These are phyloP conservation scores for Parthenolecanium corni DNA, from an alignment of 2,888 invertebrate genomes.

Conservation along the genomic window DNA sequence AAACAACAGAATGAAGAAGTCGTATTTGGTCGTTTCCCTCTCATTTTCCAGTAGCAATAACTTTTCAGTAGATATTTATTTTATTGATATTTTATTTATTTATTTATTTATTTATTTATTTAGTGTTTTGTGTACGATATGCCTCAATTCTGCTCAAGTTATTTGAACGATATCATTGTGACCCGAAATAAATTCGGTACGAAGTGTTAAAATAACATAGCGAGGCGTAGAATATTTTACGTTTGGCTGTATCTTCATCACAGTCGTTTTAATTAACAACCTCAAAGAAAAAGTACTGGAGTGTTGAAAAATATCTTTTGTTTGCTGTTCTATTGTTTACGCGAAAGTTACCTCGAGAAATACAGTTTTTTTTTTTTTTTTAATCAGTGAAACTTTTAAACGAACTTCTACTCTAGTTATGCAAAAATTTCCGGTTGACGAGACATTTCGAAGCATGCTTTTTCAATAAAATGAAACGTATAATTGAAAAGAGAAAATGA, in stretches of 20 bases:
- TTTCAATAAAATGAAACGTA: neutral
- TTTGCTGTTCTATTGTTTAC: slow-evolving; percentile 16
- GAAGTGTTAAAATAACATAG: no score
- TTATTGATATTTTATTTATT: no score
- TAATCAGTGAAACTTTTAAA: slow-evolving; percentile 17
- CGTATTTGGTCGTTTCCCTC: no score
- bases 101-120: no score
- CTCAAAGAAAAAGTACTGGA: slow-evolving; percentile 16
- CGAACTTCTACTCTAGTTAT: slow-evolving; percentile 16
- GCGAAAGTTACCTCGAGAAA: slow-evolving; percentile 13
- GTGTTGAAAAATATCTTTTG: slow-evolving; percentile 14
- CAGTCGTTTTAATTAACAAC: slow-evolving; percentile 19
- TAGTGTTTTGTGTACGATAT: no score
- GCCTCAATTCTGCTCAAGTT: no score
- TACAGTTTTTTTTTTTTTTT: slow-evolving; percentile 17
- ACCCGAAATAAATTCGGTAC: no score
- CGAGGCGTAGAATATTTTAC: no score
- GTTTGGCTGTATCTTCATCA: neutral
- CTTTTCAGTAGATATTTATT: no score
- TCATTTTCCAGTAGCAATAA: no score
- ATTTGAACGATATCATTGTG: no score
- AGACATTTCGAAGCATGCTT: neutral
- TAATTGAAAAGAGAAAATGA: neutral
- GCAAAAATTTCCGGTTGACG: slow-evolving; percentile 12
- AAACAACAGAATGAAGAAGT: no score